Evolutionary conservation across 2,113 vertebrate genomes (phyloP), one percentile per base, ranked within the genome.

Genomic region (Rostratula benghalensis): DNA sequence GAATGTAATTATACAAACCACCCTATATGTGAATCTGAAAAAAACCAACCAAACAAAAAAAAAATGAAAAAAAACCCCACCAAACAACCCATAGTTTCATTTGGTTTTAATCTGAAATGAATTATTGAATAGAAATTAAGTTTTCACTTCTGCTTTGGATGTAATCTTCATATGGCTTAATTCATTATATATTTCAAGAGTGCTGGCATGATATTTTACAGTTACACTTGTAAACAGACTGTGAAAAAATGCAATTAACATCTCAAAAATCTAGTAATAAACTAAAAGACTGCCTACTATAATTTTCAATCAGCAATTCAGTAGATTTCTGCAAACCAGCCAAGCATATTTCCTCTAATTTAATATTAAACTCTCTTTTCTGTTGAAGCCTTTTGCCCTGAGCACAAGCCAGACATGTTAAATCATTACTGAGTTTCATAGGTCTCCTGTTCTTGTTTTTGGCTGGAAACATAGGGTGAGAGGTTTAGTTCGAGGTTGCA

Each of bases 1-100:
- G 93, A 97, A 97, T 45, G 85, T 77, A 90, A 61, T 95, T 93
- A 84, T 94, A 92, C 43, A 93, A 83, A 97, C 97, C 97, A 92
- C 95, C 90, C 85, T 57, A 21, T 39, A 67, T 19, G 16, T 54
- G 35, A 81, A 33, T 63, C 35, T 63, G 82, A 61, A 35, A 31
- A 22, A 31, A 87, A 30, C 16, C 3, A n/a, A n/a, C n/a, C n/a
- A n/a, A n/a, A n/a, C n/a, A n/a, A n/a, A n/a, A n/a, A n/a, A n/a
- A n/a, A n/a, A n/a, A n/a, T n/a, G n/a, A n/a, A n/a, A n/a, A n/a
- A n/a, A n/a, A n/a, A n/a, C n/a, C n/a, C n/a, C n/a, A n/a, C n/a
- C n/a, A n/a, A n/a, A n/a, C n/a, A n/a, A n/a, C n/a, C 14, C 10
- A 30, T 46, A 20, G 75, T 84, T 76, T 76, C 4, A 39, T 43